phyloP scores from a whole-genome alignment of 92 coral and sea anemone species.

The Pocillopora grandis region DNA sequence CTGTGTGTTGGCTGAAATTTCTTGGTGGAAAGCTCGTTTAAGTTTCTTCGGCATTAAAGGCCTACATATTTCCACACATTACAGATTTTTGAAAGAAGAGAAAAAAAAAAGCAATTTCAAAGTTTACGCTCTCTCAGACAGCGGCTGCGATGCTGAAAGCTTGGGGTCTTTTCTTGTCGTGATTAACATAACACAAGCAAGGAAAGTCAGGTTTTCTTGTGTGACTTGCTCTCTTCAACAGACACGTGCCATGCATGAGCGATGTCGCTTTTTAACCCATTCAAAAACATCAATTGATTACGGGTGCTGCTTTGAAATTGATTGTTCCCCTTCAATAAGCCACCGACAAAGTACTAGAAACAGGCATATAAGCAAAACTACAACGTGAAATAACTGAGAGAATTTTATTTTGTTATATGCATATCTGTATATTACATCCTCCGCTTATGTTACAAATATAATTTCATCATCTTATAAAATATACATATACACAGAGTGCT shows the following conservation, averaged over 20 bases:
- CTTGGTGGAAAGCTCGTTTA: background rate
- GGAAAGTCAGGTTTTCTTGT: conserved; percentile 3
- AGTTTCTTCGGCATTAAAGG: background rate
- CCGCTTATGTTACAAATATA: conserved; percentile 37
- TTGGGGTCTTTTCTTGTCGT: background rate
- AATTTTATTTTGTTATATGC: conserved; percentile 10
- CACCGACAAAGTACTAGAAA: conserved; percentile 3
- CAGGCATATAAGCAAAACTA: background rate
- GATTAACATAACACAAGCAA: conserved; percentile 40
- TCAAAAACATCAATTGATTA: conserved; percentile 2
- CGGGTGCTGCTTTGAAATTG: conserved; percentile 5
- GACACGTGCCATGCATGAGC: conserved; percentile 39
- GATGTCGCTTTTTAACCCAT: conserved; percentile 14
- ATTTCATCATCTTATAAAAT: conserved; percentile 33
- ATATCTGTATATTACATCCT: background rate
- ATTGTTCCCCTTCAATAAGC: background rate
- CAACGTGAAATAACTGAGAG: background rate
- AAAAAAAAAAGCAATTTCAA: background rate
- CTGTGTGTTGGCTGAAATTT: background rate
- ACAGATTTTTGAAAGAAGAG: conserved; percentile 4
- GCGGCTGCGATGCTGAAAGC: conserved; percentile 11
- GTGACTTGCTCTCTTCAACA: no score
- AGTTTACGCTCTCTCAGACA: conserved; percentile 4
- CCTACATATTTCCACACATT: background rate
- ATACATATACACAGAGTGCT: conserved; percentile 37